Conservation (phyloP, 2,113 vertebrate species). For the Myxocyprinus asiaticus region DNA sequence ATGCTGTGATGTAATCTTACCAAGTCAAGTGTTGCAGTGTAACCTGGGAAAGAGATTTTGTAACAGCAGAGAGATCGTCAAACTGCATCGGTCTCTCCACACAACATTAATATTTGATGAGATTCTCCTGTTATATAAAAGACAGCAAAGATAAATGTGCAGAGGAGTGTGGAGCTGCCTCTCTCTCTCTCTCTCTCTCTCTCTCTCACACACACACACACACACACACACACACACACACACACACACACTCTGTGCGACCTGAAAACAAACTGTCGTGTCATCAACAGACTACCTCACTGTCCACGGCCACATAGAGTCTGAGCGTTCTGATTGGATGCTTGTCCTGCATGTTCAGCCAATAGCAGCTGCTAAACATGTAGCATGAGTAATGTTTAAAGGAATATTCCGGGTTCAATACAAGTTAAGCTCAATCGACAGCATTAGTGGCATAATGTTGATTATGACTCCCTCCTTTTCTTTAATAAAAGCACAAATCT, state of each 20-base stretch:
- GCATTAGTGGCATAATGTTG: too few species aligned
- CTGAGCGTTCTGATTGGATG: background rate
- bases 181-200: background rate
- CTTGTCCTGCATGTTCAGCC: background rate
- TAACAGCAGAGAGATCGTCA: background rate
- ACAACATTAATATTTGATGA: conserved; percentile 53
- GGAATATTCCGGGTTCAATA: background rate
- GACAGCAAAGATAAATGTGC: background rate
- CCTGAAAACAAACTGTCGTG: conserved; percentile 6
- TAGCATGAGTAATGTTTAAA: background rate
- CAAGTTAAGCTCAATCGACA: too few species aligned
- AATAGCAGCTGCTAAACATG: background rate
- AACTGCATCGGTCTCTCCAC: background rate
- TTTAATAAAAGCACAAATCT: too few species aligned
- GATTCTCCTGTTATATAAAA: conserved; percentile 48
- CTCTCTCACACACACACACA: too few species aligned
- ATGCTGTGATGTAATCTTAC: background rate
- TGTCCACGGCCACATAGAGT: background rate
- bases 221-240: too few species aligned
- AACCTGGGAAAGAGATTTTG: conserved; percentile 16
- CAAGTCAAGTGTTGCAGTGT: background rate
- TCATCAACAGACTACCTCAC: background rate
- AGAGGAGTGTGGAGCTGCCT: background rate
- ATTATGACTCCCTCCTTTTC: too few species aligned
- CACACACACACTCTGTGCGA: background rate